Conservation (phyloP, 1,140 invertebrate genomes). For the Whitmania pigra region DNA sequence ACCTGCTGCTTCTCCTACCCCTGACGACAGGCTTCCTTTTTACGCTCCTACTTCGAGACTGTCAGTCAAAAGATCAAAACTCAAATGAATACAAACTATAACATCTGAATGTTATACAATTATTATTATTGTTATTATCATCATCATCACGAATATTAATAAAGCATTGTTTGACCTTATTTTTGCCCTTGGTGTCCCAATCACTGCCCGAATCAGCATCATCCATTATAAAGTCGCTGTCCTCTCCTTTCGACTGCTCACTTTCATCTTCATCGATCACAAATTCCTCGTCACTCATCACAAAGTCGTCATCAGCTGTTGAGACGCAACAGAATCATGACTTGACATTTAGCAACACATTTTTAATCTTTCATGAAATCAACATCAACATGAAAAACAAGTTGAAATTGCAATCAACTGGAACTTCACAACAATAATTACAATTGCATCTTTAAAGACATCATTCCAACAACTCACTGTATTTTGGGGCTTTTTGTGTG, state of each 20-base stretch:
- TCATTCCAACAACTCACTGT: neutral
- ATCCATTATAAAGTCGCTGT: constrained; percentile 17
- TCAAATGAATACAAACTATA: neutral
- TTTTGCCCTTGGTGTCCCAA: constrained; percentile 12
- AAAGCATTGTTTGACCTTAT: neutral
- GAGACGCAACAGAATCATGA: neutral
- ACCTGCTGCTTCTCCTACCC: neutral
- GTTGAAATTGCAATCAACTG: no score
- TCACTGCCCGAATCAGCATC: constrained; percentile 17
- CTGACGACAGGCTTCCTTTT: neutral
- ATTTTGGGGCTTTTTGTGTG: constrained; percentile 8
- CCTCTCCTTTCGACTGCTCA: neutral
- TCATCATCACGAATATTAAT: neutral
- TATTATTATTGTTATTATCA: constrained; percentile 4
- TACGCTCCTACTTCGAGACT: neutral
- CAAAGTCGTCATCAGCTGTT: constrained; percentile 18
- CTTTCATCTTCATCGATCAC: constrained; percentile 5
- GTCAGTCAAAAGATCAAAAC: neutral
- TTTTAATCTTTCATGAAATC: no score
- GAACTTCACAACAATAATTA: no score
- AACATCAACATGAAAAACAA: no score
- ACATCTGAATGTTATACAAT: neutral
- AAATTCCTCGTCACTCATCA: constrained; percentile 19
- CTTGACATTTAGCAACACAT: no score
- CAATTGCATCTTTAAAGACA: no score